Base-by-base conservation (phyloP, 2,888 invertebrate species). In the Candidula unifasciata region DNA sequence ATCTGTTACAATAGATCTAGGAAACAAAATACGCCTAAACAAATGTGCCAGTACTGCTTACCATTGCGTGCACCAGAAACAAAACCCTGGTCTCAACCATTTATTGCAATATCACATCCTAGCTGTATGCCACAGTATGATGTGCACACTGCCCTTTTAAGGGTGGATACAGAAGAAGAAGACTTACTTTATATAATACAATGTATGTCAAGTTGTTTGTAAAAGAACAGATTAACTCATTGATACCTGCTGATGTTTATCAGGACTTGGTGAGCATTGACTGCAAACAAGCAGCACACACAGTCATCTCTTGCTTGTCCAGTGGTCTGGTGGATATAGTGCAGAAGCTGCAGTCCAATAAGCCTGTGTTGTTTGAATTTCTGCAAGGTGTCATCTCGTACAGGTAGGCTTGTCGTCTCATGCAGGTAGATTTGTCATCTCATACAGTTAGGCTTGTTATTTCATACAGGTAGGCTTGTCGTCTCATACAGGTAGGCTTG, bases 201-300 rank as follows among this genome's bases (percentile, higher is more conserved):
- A 44, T 44, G 44, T 44, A 13, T 44, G 6, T 0, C 13, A 13
- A 44, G 44, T 13, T 44, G 44, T 44, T 44, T 44, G 44, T 1
- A 10, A 13, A 6, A 0, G 44, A 44, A 44, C 13, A 0, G 2
- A 13, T 33, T 57, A 66, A 24, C 8, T 13, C 27, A 30, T 52
- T 24, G 52, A 2, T 30, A n/a, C 33, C 35, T 60, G 18, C 37
- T 82, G 3, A 35, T 30, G 37, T n/a, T 57, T 52, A 10, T 16
- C 92, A 95, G 93, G 94, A 94, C 84, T 92, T 96, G 82, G 94
- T 96, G 60, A 93, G 93, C 57, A 95, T 96, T 77, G 95, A 96
- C 93, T 94, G 95, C 86, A 95, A 95, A 88, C 95, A 95, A 91
- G 95, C 95, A n/a, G 95, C 96, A 0, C 95, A 95, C 89, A 94